These are phyloP conservation scores for Portevinia maculata DNA, from an alignment of 2,888 invertebrate genomes.

Conservation along the genomic window DNA sequence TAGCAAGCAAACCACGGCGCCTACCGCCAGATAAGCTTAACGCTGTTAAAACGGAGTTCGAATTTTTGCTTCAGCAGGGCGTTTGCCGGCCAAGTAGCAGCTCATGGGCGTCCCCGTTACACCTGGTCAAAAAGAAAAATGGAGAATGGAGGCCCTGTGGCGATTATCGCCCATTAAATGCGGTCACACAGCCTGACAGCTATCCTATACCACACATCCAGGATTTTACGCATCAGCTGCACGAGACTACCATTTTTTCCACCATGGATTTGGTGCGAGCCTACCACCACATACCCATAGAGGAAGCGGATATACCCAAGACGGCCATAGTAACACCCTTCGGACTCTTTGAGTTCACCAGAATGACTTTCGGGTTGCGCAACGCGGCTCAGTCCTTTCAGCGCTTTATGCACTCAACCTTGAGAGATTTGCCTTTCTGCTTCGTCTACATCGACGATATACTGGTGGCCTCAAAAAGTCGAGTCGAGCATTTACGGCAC, in stretches of 20 bases:
- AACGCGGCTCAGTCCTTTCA: conserved; percentile 79
- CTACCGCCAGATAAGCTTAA: too few species aligned
- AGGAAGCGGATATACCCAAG: conserved; percentile 43
- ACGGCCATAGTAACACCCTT: conserved; percentile 77
- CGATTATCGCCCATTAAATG: conserved; percentile 2
- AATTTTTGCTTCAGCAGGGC: too few species aligned
- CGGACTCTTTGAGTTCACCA: conserved; percentile 77
- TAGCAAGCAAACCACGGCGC: too few species aligned
- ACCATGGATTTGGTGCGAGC: conserved; percentile 55
- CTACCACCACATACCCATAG: conserved; percentile 61
- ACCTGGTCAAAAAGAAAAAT: conserved; percentile 22
- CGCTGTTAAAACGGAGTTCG: too few species aligned
- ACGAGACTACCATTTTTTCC: conserved; percentile 51
- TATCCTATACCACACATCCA: conserved; percentile 77
- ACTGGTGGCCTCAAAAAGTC: too few species aligned
- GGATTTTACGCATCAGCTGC: conserved; percentile 56
- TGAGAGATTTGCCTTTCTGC: conserved; percentile 71
- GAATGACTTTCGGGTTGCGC: conserved; percentile 78
- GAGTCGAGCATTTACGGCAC: conserved; percentile 65
- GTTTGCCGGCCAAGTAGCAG: not conserved
- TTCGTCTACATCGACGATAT: conserved; percentile 76
- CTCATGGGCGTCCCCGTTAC: conserved; percentile 19
- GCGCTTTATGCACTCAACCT: conserved; percentile 77
- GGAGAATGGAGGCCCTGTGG: not conserved
- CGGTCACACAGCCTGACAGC: conserved; percentile 75